phyloP scores from a whole-genome alignment of 2,797 vertebrate species.

The Rhinichthys osculus region DNA sequence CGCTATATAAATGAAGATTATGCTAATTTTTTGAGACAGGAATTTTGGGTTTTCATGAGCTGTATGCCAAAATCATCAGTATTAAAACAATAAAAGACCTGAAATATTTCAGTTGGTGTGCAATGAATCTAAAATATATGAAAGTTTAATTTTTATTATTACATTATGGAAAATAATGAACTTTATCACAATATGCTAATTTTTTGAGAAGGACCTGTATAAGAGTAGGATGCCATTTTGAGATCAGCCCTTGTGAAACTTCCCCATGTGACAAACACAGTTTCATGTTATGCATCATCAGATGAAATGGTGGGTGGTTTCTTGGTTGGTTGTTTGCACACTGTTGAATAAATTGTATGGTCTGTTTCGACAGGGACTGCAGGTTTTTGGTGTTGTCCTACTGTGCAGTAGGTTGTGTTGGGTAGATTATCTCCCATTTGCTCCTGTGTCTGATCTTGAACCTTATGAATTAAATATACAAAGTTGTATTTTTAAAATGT shows the following conservation, averaged over 20 bases:
- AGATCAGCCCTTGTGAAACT: background rate
- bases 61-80: too few relatives aligned
- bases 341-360: accelerated
- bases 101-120: too few relatives aligned
- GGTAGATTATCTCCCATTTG: accelerated
- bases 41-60: too few relatives aligned
- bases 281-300: background rate
- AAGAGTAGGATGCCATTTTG: background rate
- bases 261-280: background rate
- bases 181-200: too few relatives aligned
- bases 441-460: too few relatives aligned
- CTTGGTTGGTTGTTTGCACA: background rate
- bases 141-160: too few relatives aligned
- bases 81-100: too few relatives aligned
- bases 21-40: too few relatives aligned
- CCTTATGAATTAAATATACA: background rate
- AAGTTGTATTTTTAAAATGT: background rate
- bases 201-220: too few relatives aligned
- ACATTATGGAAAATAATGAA: too few relatives aligned
- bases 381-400: background rate
- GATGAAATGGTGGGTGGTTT: background rate
- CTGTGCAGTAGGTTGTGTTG: background rate
- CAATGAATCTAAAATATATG: too few relatives aligned
- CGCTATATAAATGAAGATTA: too few relatives aligned
- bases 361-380: background rate